Evolutionary conservation across 2,888 invertebrate genomes (phyloP), one percentile per base, ranked within the genome.

Genomic region (Drosophila anomelani): DNA sequence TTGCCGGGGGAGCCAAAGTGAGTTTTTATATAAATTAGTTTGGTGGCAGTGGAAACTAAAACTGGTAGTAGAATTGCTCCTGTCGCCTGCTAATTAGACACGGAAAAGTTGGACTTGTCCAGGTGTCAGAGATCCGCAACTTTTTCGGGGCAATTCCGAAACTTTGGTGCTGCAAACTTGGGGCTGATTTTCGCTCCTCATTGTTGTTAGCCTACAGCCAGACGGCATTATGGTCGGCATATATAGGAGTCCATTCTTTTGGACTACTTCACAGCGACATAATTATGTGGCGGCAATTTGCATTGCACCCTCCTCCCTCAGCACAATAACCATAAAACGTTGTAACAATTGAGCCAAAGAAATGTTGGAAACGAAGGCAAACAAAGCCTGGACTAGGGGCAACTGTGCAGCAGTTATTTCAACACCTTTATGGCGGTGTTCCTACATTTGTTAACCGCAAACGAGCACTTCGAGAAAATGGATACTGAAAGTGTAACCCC

Each of bases 211-310:
- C 49, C 36, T 29, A 41, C 47, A 38, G 44, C 34, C 15, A 47
- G 53, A 53, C 39, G 47, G 36, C 10, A 46, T 39, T 43, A 36
- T 32, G 29, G 43, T 15, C 54, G 46, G 68, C 66, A 75, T 76
- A 74, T 62, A 69, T 70, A 66, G n/a, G 61, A 64, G 36, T 47
- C 54, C 44, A 62, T 44, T 34, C 34, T n/a, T 23, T 56, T 17
- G 41, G 51, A 62, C 73, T 53, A 36, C 51, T 53, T 53, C 51
- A 36, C 20, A 72, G 78, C 75, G 86, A 85, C 88, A 85, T 86
- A 89, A 89, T 89, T 90, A 89, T 89, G 83, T 80, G 79, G 77
- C 76, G 57, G 78, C 84, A 79, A 88, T 89, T 89, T 84, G 77
- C 78, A 88, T 85, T 80, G 79, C 79, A 71, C 76, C n/a, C n/a